Evolutionary conservation across 2,888 invertebrate genomes (phyloP).

Genomic region (Lasius fuliginosus): DNA sequence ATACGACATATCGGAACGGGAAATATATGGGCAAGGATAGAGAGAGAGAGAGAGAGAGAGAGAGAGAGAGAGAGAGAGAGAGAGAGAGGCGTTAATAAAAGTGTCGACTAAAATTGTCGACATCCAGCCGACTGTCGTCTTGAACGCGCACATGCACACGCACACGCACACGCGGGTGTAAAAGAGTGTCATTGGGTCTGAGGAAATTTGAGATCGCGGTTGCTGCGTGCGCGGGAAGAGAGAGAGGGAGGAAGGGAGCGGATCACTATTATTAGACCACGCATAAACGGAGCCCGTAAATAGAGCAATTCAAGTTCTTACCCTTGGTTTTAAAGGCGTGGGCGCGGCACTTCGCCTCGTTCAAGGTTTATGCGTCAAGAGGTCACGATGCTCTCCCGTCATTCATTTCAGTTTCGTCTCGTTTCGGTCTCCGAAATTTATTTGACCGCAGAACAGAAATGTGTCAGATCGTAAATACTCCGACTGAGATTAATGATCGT

Average conservation of each 20-base stretch:
- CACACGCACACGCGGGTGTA: conserved; percentile 14
- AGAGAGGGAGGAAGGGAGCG: not conserved
- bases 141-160: not conserved
- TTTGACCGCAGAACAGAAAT: not conserved
- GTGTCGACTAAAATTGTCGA: conserved; percentile 7
- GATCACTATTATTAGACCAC: conserved; percentile 69
- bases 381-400: conserved; percentile 61
- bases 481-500: conserved; percentile 33
- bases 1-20: not conserved
- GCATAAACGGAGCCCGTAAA: conserved; percentile 70
- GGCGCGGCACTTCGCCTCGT: conserved; percentile 69
- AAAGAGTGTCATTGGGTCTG: conserved; percentile 54
- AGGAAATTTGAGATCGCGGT: conserved; percentile 68
- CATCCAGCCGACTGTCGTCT: not conserved
- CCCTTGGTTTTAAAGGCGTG: conserved; percentile 65
- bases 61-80: not conserved
- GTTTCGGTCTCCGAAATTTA: conserved; percentile 33
- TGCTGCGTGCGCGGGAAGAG: conserved; percentile 38
- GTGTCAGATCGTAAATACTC: not conserved
- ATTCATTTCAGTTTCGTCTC: conserved; percentile 17
- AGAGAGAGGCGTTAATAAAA: conserved; percentile 19
- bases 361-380: conserved; percentile 69
- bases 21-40: not conserved
- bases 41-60: not conserved
- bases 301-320: conserved; percentile 74